A percentile compares a stretch with the other conserved stretches of the same genome.
Conservation (phyloP, 2,888 invertebrate genomes). For the Conistra vaccinii region DNA sequence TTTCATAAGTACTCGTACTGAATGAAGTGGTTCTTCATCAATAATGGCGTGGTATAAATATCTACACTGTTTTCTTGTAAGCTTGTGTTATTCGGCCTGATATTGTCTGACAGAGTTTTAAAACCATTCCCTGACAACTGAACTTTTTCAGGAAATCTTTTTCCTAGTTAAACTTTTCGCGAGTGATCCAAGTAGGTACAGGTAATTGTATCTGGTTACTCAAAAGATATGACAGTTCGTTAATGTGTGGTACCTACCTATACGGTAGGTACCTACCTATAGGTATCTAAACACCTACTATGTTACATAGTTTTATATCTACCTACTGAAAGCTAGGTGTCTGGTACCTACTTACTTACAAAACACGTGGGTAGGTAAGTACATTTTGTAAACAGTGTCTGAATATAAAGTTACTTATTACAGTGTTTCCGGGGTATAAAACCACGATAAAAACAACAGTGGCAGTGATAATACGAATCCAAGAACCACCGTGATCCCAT, state of each 20-base stretch:
- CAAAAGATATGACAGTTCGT: too few relatives aligned
- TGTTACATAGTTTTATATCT: too few relatives aligned
- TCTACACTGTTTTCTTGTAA: conserved; percentile 25
- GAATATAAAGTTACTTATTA: neutral
- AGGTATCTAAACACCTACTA: neutral
- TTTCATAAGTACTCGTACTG: conserved; percentile 2
- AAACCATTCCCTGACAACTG: neutral
- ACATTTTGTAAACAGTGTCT: neutral
- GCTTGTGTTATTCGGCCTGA: conserved; percentile 30
- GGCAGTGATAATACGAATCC: conserved; percentile 22
- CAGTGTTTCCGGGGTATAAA: conserved; percentile 3
- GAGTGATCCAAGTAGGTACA: conserved; percentile 4
- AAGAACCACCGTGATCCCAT: conserved; percentile 27
- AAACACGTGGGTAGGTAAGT: neutral
- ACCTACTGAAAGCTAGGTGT: neutral
- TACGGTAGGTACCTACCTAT: neutral
- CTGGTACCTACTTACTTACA: neutral
- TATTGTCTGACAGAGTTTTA: neutral
- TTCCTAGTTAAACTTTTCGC: neutral
- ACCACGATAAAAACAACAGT: conserved; percentile 24
- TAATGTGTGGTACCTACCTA: neutral
- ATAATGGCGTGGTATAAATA: conserved; percentile 49
- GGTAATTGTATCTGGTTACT: too few relatives aligned
- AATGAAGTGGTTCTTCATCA: conserved; percentile 39
- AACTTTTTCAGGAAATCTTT: neutral